Evolutionary conservation across 2,797 vertebrate genomes (phyloP), one percentile per base, ranked within the genome.

Genomic region (Naso thynnoides): DNA sequence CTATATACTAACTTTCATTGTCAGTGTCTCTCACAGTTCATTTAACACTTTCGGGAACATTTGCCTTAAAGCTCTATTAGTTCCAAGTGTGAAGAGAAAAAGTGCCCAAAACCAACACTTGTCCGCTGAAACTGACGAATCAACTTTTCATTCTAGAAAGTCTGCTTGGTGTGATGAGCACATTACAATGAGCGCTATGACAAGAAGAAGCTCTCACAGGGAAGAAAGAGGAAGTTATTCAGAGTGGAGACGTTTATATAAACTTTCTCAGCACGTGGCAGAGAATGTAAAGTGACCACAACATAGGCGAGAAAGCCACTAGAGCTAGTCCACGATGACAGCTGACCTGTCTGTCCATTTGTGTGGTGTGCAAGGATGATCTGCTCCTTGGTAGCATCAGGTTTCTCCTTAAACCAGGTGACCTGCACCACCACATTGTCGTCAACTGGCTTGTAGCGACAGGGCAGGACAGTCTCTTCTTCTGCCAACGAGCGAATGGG

Each of bases 351-450:
- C 72, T 93, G 91, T 57, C 93, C 94, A 0, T 88, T 74, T 0
- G 0, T 0, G 6, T 24, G 68, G 72, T 95, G 88, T 2, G 88
- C 93, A 0, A 65, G 77, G 79, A 94, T 92, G 58, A 95, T 91
- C 68, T 91, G 92, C 2, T 94, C 89, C 63, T 87, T 91, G 16
- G 0, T 6, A n/a, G 42, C 76, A 10, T 87, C 88, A 0, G 33
- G 1, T 0, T 31, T 71, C 18, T 81, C 31, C 53, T 94, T 95
- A 41, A 73, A 87, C 97, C 97, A 98, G 4, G 88, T 95, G 79
- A 98, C 95, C 89, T 98, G 97, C 67, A 95, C 87, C 52, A 90
- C 70, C 70, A 55, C 33, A 0, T 0, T 2, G 0, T 61, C 47
- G 11, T 7, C 18, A 0, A 0, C 14, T 0, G 64, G 24, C 33